A percentile compares a stretch with the other conserved stretches of the same genome.
These are phyloP conservation scores for Parapristionchus giblindavisi DNA, from an alignment of 2,888 invertebrate genomes.

Conservation along the genomic window DNA sequence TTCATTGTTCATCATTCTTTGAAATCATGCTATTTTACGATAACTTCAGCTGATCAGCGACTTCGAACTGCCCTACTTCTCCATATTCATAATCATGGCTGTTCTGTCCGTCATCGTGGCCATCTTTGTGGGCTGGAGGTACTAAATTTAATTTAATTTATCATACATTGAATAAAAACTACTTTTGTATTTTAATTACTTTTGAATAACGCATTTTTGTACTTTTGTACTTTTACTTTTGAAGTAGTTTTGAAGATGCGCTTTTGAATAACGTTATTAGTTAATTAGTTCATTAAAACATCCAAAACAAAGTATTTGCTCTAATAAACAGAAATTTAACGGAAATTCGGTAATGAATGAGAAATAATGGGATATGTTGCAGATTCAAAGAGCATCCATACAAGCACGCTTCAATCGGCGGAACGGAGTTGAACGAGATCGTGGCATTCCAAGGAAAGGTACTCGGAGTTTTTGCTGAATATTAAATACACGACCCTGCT, in stretches of 20 bases:
- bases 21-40: no score
- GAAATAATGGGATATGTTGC: neutral
- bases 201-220: no score
- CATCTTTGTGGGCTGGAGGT: conserved; percentile 6
- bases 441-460: conserved; percentile 29
- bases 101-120: conserved; percentile 2
- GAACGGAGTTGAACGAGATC: conserved; percentile 28
- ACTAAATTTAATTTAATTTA: neutral
- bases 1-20: no score
- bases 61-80: conserved; percentile 19
- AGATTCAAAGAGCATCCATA: conserved; percentile 26
- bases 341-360: neutral
- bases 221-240: no score
- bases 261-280: no score
- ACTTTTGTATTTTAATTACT: no score
- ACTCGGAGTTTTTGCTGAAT: no score
- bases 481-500: no score
- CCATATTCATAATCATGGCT: neutral
- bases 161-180: no score
- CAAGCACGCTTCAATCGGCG: neutral
- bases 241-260: no score
- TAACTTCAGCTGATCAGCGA: conserved; percentile 20
- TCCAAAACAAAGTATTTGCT: no score
- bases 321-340: neutral
- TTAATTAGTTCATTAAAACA: no score